Evolutionary conservation across 2,797 vertebrate genomes (phyloP).

Genomic region (Pogoniulus pusillus): DNA sequence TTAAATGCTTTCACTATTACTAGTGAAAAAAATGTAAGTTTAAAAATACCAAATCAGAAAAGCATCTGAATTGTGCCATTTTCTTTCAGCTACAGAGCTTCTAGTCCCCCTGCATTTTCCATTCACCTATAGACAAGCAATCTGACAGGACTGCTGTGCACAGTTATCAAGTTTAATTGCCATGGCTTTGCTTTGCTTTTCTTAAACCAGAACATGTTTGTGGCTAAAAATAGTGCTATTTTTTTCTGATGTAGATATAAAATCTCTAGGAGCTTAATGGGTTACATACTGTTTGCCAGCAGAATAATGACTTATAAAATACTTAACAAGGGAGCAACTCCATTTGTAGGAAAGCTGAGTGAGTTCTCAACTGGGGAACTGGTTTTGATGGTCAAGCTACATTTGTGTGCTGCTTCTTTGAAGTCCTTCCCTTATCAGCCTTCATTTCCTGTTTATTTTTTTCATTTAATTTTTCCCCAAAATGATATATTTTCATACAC

Average conservation of each 20-base stretch:
- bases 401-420: not conserved
- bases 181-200: conserved; percentile 56
- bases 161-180: conserved; percentile 69
- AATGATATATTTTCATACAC: not conserved
- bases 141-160: conserved; percentile 29
- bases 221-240: conserved; percentile 71
- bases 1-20: not conserved
- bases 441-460: not conserved
- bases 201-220: conserved; percentile 52
- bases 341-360: not conserved
- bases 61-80: not conserved
- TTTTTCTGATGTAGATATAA: conserved; percentile 58
- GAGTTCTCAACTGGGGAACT: not conserved
- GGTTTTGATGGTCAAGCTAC: not conserved
- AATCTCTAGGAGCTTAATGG: conserved; percentile 30
- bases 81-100: conserved; percentile 14
- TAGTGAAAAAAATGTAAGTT: not conserved
- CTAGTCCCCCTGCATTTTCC: conserved; percentile 15
- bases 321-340: not conserved
- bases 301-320: conserved; percentile 11
- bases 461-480: not conserved
- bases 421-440: not conserved
- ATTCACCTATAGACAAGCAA: conserved; percentile 34
- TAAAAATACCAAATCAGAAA: not conserved
- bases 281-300: not conserved